A percentile compares a stretch with the other conserved stretches of the same genome.
These are phyloP conservation scores for Dicycla oo DNA, from an alignment of 2,888 invertebrate genomes.

Conservation along the genomic window DNA sequence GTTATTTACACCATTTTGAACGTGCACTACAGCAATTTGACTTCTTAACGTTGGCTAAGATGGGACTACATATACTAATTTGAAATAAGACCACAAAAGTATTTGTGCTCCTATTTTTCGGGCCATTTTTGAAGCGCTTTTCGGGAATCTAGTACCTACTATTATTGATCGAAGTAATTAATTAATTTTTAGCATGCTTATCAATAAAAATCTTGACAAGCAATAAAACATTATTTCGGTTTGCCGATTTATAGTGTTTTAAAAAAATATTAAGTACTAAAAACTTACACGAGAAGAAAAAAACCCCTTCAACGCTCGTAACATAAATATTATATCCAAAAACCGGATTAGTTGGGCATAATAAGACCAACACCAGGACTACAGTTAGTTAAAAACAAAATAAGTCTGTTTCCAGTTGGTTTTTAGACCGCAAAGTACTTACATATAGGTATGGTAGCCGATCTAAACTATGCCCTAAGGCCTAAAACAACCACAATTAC, in stretches of 20 bases:
- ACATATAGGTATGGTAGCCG: background rate
- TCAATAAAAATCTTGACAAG: slow-evolving; percentile 29
- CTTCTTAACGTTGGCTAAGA: too few species aligned
- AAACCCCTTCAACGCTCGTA: background rate
- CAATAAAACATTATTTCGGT: slow-evolving; percentile 1
- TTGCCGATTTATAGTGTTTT: background rate
- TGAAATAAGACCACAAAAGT: too few species aligned
- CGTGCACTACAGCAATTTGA: too few species aligned
- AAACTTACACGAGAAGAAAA: background rate
- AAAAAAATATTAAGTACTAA: background rate
- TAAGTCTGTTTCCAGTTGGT: background rate
- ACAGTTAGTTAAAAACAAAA: background rate
- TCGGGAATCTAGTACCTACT: too few species aligned
- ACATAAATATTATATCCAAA: background rate
- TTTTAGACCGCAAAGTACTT: slow-evolving; percentile 26
- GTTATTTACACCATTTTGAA: too few species aligned
- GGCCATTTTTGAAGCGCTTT: too few species aligned
- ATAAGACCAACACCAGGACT: background rate
- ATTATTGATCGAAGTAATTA: too few species aligned
- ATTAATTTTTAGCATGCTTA: background rate
- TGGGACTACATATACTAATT: too few species aligned
- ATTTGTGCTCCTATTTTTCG: too few species aligned
- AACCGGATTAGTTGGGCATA: background rate
- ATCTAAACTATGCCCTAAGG: background rate
- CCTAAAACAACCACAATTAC: slow-evolving; percentile 10